Conservation (phyloP, 2,113 vertebrate species). For the Pteronura brasiliensis region DNA sequence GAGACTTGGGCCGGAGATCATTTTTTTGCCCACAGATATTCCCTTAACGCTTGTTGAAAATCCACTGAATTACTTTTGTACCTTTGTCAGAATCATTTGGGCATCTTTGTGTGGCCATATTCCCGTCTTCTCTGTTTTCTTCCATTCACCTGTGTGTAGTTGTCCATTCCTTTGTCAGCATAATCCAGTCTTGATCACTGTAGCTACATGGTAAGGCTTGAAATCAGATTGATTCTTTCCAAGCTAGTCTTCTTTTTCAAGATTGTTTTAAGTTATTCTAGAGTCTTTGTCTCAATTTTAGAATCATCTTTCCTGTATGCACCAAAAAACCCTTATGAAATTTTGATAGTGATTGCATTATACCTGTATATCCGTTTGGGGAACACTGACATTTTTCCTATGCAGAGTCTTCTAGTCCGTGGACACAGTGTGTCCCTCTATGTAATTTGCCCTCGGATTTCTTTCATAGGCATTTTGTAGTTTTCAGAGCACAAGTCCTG, state of each 20-base stretch:
- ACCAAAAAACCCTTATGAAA: background rate
- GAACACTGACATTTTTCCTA: background rate
- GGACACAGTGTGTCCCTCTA: background rate
- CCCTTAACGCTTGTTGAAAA: background rate
- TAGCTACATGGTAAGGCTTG: background rate
- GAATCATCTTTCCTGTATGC: background rate
- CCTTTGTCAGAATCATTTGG: background rate
- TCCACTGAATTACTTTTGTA: background rate
- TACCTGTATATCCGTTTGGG: background rate
- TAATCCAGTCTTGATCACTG: background rate
- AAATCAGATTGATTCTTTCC: background rate
- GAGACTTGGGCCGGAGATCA: background rate
- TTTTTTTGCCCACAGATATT: background rate
- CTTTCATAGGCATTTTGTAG: background rate
- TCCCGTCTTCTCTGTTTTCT: background rate
- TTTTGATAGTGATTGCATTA: background rate
- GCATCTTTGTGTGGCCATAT: background rate
- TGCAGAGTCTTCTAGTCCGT: background rate
- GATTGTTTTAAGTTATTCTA: background rate
- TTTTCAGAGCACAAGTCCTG: background rate
- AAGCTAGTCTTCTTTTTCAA: background rate
- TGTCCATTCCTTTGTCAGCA: background rate
- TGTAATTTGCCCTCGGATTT: background rate
- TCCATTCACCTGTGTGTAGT: background rate
- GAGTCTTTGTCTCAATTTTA: background rate